A percentile compares a stretch with the other conserved stretches of the same genome.
phyloP scores from a whole-genome alignment of 2,797 vertebrate species.

The Pseudotriccus pelzelni region DNA sequence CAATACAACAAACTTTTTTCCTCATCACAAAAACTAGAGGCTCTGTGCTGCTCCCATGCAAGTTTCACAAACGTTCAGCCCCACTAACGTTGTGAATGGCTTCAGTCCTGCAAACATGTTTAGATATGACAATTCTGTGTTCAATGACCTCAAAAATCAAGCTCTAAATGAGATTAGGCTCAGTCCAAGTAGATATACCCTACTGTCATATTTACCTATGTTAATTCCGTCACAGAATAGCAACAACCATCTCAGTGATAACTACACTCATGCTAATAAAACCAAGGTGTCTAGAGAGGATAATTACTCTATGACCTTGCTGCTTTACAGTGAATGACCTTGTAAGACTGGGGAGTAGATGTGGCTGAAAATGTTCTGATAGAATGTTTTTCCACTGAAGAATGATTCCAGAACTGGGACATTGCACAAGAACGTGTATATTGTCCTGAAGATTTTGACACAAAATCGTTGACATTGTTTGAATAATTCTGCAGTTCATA shows the following conservation, averaged over 20 bases:
- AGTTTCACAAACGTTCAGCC: not conserved
- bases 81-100: not conserved
- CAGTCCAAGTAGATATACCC: not conserved
- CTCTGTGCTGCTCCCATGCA: not conserved
- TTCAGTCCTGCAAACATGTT: not conserved
- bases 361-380: not conserved
- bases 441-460: not conserved
- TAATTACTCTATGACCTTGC: constrained; percentile 15
- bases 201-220: not conserved
- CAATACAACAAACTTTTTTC: not conserved
- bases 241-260: not conserved
- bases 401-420: not conserved
- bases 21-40: not conserved
- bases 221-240: constrained; percentile 1
- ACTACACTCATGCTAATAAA: not conserved
- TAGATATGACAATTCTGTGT: not conserved
- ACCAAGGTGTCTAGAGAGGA: not conserved
- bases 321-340: not conserved
- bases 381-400: not conserved
- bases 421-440: not conserved
- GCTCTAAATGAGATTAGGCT: not conserved
- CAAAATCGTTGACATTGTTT: not conserved
- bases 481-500: not conserved
- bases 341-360: not conserved
- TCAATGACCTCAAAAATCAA: not conserved